These are phyloP conservation scores for Lathamus discolor DNA, from an alignment of 2,113 vertebrate genomes.

Conservation along the genomic window DNA sequence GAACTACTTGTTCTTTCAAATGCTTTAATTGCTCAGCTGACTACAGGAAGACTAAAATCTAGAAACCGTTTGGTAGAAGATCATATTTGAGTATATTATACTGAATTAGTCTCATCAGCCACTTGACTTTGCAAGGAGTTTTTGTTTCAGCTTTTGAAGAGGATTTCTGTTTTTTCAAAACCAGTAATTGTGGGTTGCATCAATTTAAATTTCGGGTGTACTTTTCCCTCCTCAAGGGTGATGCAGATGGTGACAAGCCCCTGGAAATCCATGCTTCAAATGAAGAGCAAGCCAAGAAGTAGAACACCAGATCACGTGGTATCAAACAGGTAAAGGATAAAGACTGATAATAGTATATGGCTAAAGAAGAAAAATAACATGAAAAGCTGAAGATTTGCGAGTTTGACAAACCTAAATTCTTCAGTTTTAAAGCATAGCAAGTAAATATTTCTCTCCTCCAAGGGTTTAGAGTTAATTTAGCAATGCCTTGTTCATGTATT, in stretches of 20 bases:
- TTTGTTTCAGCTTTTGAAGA: constrained; percentile 22
- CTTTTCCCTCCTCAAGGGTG: constrained; percentile 32
- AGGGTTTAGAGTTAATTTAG: background rate
- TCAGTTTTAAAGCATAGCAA: background rate
- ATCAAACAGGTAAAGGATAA: constrained; percentile 72
- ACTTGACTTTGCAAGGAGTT: background rate
- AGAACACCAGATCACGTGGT: constrained; percentile 27
- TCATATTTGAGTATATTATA: background rate
- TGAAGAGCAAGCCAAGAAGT: constrained; percentile 57
- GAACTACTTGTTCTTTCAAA: constrained; percentile 21
- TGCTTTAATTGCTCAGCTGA: constrained; percentile 13
- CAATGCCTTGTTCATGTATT: background rate
- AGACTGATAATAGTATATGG: background rate
- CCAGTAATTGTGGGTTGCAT: background rate
- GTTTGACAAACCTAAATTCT: background rate
- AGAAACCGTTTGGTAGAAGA: background rate
- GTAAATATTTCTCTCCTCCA: background rate
- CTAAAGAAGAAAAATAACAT: background rate
- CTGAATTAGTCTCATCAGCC: background rate
- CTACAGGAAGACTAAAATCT: background rate
- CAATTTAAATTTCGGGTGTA: background rate
- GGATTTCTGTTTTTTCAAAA: background rate
- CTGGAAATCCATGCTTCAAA: constrained; percentile 24
- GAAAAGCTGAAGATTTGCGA: background rate
- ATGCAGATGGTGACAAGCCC: constrained; percentile 41